A percentile compares a stretch with the other conserved stretches of the same genome.
Evolutionary conservation across 1,140 invertebrate genomes (phyloP).

Genomic region (Marisa cornuarietis): DNA sequence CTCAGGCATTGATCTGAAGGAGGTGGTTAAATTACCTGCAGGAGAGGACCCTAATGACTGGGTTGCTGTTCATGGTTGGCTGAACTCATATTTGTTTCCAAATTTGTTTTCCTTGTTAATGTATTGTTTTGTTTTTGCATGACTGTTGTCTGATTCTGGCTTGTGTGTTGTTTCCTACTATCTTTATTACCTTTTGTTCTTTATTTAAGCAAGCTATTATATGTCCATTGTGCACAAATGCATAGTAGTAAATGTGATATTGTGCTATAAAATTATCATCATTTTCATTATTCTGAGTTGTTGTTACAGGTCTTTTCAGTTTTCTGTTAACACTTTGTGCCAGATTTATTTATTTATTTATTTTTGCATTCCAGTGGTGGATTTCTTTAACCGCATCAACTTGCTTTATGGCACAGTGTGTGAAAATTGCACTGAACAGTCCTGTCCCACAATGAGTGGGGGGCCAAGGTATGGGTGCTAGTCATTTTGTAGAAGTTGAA

Average conservation of each 20-base stretch:
- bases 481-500: conserved; percentile 33
- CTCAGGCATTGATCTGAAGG: conserved; percentile 90
- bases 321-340: too few species aligned
- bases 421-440: conserved; percentile 85
- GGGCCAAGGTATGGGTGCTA: conserved; percentile 69
- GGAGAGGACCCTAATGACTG: conserved; percentile 93
- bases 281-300: too few species aligned
- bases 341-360: conserved; percentile 6
- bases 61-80: conserved; percentile 92
- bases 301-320: too few species aligned
- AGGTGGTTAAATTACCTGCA: conserved; percentile 84
- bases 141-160: not conserved
- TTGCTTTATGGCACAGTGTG: conserved; percentile 86
- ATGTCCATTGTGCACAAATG: too few species aligned
- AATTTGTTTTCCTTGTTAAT: conserved; percentile 15
- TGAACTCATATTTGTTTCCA: not conserved
- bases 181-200: too few species aligned
- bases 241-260: too few species aligned
- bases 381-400: conserved; percentile 96
- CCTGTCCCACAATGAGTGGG: conserved; percentile 93
- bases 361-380: conserved; percentile 78
- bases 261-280: too few species aligned
- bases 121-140: not conserved
- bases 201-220: too few species aligned
- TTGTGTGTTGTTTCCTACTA: not conserved